A percentile compares a stretch with the other conserved stretches of the same genome.
Evolutionary conservation across 1,140 invertebrate genomes (phyloP).

Genomic region (Drosophila fuyamai): DNA sequence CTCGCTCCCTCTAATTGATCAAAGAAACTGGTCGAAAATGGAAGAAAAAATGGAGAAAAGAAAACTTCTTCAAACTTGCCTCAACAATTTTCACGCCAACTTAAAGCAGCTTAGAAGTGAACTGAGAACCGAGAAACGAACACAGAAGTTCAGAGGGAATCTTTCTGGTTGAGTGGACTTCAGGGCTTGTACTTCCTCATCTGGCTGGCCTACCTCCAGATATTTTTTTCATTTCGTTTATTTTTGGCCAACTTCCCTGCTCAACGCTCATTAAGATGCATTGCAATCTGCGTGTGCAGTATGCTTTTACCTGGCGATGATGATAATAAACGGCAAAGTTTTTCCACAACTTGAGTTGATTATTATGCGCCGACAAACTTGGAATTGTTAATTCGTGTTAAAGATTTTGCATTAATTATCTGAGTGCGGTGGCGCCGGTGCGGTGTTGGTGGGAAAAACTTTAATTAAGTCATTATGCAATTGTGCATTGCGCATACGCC

Average conservation of each 20-base stretch:
- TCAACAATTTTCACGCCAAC: conserved; percentile 75
- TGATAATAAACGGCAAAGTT: conserved; percentile 71
- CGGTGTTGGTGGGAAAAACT: conserved; percentile 45
- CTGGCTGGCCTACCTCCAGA: conserved; percentile 13
- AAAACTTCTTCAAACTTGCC: conserved; percentile 67
- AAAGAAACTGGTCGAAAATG: conserved; percentile 47
- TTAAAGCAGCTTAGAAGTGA: conserved; percentile 69
- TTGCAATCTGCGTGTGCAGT: conserved; percentile 64
- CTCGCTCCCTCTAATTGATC: conserved; percentile 58
- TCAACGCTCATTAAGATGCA: conserved; percentile 58
- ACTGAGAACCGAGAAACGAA: conserved; percentile 25
- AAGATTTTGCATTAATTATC: conserved; percentile 82
- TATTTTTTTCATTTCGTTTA: conserved; percentile 5
- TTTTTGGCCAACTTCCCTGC: conserved; percentile 28
- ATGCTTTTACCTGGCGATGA: conserved; percentile 51
- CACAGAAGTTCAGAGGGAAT: conserved; percentile 40
- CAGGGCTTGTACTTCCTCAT: conserved; percentile 30
- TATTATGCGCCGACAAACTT: conserved; percentile 75
- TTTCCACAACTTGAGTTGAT: conserved; percentile 70
- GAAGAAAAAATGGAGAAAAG: conserved; percentile 7
- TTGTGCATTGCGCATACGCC: conserved; percentile 52
- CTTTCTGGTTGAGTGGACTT: conserved; percentile 51
- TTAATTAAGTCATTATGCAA: conserved; percentile 79
- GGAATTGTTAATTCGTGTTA: conserved; percentile 81
- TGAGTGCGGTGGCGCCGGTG: conserved; percentile 3